Base-by-base conservation (phyloP, 2,797 vertebrate species). In the Poecile montanus region DNA sequence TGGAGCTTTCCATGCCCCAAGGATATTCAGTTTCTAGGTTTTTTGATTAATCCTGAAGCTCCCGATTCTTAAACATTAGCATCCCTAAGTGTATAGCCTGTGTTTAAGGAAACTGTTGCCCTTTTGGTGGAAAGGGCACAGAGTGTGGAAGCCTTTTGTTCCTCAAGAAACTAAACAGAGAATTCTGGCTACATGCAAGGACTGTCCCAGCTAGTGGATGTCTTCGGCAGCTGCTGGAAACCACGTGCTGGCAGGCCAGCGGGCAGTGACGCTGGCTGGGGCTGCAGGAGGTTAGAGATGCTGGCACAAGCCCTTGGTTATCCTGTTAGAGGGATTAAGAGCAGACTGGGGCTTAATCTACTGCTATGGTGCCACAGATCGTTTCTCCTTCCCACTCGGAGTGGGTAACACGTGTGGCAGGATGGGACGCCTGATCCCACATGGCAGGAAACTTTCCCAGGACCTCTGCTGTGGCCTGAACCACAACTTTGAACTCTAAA, bases 251-350 rank as follows among this genome's bases (percentile, higher is more conserved):
- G 56, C 68, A 53, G 1, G 5, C 50, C 14, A 13, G 38, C 0
- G 0, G 62, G 48, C 38, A 62, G 30, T 89, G 85, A 93, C 7
- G 3, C 87, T 32, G 38, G 36, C 92, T 6, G 11, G 80, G 88
- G 83, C 94, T 93, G 79, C 57, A 32, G 85, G 66, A 95, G 40
- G 76, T 81, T 82, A 71, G 40, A 88, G 63, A 82, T 87, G 85
- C 77, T 92, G 93, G 91, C 94, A 77, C 60, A 9, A 91, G 48
- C 29, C 36, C 72, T 56, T 58, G 45, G 80, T 96, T 95, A 94
- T 96, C 94, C 92, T 73, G 73, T 95, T 94, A 89, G 72, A 90
- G 42, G 73, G 93, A 96, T 96, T 96, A 94, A 80, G 91, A 93
- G 40, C 88, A 91, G 91, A 32, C 40, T 91, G 70, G 51, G 47